Conservation (phyloP, 2,113 vertebrate genomes). For the Elgaria multicarinata region DNA sequence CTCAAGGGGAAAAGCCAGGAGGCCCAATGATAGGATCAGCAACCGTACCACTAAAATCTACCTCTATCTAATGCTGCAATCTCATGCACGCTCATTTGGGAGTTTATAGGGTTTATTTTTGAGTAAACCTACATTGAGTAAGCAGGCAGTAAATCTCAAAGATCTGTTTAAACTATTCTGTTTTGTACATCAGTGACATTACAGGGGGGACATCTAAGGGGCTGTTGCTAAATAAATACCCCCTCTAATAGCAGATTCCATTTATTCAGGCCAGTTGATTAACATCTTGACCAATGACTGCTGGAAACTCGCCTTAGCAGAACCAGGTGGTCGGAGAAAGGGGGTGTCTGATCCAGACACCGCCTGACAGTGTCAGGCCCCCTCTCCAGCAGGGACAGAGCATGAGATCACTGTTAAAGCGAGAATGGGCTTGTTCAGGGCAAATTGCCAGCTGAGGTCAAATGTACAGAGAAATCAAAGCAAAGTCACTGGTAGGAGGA, state of each 20-base stretch:
- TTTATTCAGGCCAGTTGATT: background rate
- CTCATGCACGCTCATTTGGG: background rate
- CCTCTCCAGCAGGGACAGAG: conserved; percentile 59
- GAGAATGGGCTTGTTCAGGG: conserved; percentile 36
- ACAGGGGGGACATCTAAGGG: background rate
- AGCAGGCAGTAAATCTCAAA: background rate
- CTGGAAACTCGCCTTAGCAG: background rate
- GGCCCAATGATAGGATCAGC: background rate
- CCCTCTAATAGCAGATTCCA: background rate
- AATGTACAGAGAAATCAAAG: conserved; percentile 11
- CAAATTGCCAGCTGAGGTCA: conserved; percentile 39
- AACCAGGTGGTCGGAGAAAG: conserved; percentile 21
- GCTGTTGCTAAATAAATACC: background rate
- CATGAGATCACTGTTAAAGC: conserved; percentile 65
- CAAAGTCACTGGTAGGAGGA: background rate
- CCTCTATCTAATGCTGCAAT: background rate
- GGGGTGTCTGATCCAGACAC: conserved; percentile 57
- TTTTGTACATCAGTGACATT: background rate
- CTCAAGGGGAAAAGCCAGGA: background rate
- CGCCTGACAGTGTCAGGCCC: conserved; percentile 71
- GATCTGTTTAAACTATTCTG: background rate
- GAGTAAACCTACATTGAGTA: background rate
- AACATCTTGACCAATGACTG: background rate
- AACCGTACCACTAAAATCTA: background rate
- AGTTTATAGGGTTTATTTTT: background rate